A percentile compares a stretch with the other conserved stretches of the same genome.
Conservation (phyloP, 2,888 invertebrate genomes). For the Mycalesis mineus region DNA sequence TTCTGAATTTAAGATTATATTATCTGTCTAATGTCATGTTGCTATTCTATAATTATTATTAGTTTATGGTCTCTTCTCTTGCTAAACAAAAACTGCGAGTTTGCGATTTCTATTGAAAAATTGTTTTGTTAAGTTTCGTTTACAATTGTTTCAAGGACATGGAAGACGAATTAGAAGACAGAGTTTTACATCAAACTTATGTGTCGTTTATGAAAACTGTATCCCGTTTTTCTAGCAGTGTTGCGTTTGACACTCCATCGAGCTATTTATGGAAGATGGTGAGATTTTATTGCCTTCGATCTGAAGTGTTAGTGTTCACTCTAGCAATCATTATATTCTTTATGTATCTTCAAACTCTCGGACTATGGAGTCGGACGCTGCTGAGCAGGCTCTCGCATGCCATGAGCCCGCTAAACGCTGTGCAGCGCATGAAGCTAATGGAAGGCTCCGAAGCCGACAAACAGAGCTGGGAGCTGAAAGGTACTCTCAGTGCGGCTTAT, state of each 20-base stretch:
- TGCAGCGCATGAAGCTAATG: conserved; percentile 78
- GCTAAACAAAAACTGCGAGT: neutral
- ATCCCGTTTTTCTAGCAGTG: conserved; percentile 88
- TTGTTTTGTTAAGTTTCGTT: conserved; percentile 9
- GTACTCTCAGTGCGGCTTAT: conserved; percentile 88
- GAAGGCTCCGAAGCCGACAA: conserved; percentile 75
- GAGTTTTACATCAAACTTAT: conserved; percentile 91
- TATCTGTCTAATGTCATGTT: too few species aligned
- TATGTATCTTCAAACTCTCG: conserved; percentile 89
- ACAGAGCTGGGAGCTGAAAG: conserved; percentile 86
- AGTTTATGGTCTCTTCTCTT: conserved; percentile 1
- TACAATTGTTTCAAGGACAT: conserved; percentile 67
- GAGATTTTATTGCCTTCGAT: conserved; percentile 86
- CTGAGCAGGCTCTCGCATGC: conserved; percentile 84
- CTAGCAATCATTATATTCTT: conserved; percentile 83
- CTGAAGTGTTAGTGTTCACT: conserved; percentile 87
- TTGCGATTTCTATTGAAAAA: neutral
- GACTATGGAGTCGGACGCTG: conserved; percentile 88
- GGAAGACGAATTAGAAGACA: conserved; percentile 96
- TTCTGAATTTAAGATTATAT: too few species aligned
- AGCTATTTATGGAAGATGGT: conserved; percentile 88
- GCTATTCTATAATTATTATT: too few species aligned
- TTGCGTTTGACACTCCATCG: conserved; percentile 86
- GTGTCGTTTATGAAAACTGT: conserved; percentile 90
- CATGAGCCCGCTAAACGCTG: conserved; percentile 80